phyloP scores from a whole-genome alignment of 1,140 invertebrate species.

The Calephelis nemesis region DNA sequence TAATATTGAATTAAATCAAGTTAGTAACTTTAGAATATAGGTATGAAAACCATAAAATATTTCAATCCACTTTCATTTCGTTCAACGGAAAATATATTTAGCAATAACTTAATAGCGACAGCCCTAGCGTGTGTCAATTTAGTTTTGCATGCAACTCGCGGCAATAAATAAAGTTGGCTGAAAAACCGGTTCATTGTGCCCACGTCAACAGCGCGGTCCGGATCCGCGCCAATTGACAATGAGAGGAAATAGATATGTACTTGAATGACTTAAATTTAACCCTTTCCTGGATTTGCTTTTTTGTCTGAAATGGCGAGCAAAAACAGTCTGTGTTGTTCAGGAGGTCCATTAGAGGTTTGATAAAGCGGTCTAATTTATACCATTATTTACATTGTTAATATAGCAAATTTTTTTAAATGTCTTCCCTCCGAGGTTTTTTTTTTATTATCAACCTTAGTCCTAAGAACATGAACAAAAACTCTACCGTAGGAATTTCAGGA shows the following conservation, averaged over 20 bases:
- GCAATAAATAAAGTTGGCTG: slow-evolving; percentile 38
- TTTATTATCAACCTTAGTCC: no score
- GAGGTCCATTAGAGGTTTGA: neutral
- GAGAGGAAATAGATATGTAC: slow-evolving; percentile 27
- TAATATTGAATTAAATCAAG: neutral
- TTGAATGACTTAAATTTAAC: slow-evolving; percentile 19
- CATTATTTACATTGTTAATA: no score
- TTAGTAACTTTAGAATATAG: neutral
- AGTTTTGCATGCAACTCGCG: slow-evolving; percentile 39
- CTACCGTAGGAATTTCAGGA: no score
- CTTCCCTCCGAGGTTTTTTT: no score
- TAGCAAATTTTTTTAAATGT: no score
- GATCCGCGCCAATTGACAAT: slow-evolving; percentile 34
- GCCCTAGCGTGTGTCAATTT: slow-evolving; percentile 34
- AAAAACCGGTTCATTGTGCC: slow-evolving; percentile 37
- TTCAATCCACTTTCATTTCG: slow-evolving; percentile 1
- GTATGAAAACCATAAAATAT: neutral
- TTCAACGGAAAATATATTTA: slow-evolving; percentile 5
- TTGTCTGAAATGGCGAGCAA: slow-evolving; percentile 15
- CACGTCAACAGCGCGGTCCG: slow-evolving; percentile 31
- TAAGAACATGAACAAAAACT: no score
- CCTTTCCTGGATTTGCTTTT: slow-evolving; percentile 18
- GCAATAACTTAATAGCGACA: slow-evolving; percentile 20
- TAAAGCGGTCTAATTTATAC: no score
- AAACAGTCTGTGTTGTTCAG: neutral